Conservation (phyloP, 2,797 vertebrate species). For the Eospalax fontanierii region DNA sequence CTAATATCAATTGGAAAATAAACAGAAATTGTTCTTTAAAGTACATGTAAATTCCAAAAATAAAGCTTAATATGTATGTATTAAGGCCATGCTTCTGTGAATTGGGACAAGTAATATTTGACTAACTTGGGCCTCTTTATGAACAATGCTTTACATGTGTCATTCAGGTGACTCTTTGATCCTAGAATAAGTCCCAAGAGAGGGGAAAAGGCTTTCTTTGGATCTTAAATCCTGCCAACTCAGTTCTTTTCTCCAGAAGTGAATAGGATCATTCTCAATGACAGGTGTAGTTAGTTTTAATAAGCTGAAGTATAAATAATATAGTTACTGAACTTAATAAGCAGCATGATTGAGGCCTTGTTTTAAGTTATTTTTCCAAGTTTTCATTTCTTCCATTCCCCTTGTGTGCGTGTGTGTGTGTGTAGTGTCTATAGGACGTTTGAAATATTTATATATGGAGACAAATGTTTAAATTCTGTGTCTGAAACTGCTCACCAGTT, state of each 20-base stretch:
- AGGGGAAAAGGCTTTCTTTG: background rate
- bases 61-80: slow-evolving; percentile 48
- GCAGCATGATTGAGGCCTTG: background rate
- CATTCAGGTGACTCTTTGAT: background rate
- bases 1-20: slow-evolving; percentile 27
- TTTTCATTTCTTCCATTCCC: background rate
- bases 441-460: background rate
- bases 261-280: slow-evolving; percentile 16
- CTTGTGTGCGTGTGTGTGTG: background rate
- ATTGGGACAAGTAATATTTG: background rate
- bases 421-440: background rate
- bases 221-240: slow-evolving; percentile 3
- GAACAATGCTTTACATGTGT: background rate
- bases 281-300: background rate
- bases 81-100: slow-evolving; percentile 55
- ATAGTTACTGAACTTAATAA: background rate
- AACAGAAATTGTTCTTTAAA: slow-evolving; percentile 47
- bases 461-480: background rate
- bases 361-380: background rate
- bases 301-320: background rate
- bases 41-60: slow-evolving; percentile 63
- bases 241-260: background rate
- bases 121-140: background rate
- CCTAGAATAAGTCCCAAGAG: background rate
- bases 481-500: background rate